Conservation (phyloP, 2,797 vertebrate species). For the Pagetopsis macropterus region DNA sequence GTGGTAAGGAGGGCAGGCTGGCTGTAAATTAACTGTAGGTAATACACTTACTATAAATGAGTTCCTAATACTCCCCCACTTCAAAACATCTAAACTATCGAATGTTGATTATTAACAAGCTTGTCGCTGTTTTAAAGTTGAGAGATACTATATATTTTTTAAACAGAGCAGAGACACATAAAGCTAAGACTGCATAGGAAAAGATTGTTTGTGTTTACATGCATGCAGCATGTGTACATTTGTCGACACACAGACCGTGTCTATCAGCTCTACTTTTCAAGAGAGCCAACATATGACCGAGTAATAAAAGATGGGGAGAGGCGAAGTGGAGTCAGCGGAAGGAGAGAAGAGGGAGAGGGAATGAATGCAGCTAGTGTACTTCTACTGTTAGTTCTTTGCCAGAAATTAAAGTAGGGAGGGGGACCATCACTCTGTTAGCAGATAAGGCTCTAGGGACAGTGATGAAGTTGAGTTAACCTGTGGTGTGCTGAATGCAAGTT, state of each 20-base stretch:
- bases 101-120: too few relatives aligned
- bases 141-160: conserved; percentile 17
- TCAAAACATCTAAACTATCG: too few relatives aligned
- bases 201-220: conserved; percentile 40
- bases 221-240: conserved; percentile 4
- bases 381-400: conserved; percentile 26
- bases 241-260: conserved; percentile 18
- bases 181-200: conserved; percentile 6
- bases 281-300: conserved; percentile 46
- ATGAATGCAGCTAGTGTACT: conserved; percentile 62
- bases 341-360: conserved; percentile 29
- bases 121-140: conserved; percentile 7
- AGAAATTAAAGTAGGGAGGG: conserved; percentile 28
- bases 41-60: too few relatives aligned
- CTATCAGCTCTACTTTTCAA: conserved; percentile 32
- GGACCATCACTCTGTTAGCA: conserved; percentile 10
- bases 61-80: too few relatives aligned
- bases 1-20: too few relatives aligned
- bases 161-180: conserved; percentile 3
- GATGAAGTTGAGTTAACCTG: conserved; percentile 24
- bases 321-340: conserved; percentile 40
- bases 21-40: too few relatives aligned
- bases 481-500: neutral
- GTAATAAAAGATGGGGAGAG: conserved; percentile 50
- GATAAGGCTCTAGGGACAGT: conserved; percentile 1